Conservation (phyloP, 2,888 invertebrate species). For the Oscheius myriophilus region DNA sequence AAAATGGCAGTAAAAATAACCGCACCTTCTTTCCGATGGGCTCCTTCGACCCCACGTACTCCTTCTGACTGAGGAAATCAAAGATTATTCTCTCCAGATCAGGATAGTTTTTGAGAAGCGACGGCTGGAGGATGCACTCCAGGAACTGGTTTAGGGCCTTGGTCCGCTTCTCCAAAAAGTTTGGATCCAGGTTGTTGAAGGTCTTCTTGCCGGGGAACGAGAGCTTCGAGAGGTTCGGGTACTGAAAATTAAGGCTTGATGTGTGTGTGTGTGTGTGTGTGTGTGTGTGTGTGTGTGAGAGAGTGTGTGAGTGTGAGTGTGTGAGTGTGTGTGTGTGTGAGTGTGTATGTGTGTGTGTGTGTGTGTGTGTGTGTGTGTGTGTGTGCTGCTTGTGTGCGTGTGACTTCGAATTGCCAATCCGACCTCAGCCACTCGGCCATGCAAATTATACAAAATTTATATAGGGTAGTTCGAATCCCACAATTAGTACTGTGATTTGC, state of each 20-base stretch:
- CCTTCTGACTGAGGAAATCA: conserved; percentile 69
- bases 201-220: conserved; percentile 91
- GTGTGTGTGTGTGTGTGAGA: too few species aligned
- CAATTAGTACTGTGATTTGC: too few species aligned
- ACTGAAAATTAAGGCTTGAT: conserved; percentile 75
- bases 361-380: too few species aligned
- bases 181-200: conserved; percentile 86
- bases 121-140: conserved; percentile 76
- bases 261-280: neutral
- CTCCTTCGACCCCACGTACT: conserved; percentile 53
- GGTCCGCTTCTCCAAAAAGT: conserved; percentile 85
- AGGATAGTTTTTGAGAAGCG: conserved; percentile 76
- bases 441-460: too few species aligned
- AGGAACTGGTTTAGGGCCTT: conserved; percentile 59
- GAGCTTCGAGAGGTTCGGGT: conserved; percentile 81
- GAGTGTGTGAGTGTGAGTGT: too few species aligned
- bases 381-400: too few species aligned
- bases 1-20: neutral
- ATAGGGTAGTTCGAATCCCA: too few species aligned
- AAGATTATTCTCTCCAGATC: conserved; percentile 74
- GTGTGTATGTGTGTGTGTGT: too few species aligned
- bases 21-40: conserved; percentile 56
- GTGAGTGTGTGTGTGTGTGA: too few species aligned
- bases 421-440: too few species aligned
- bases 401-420: too few species aligned